Evolutionary conservation across 2,797 vertebrate genomes (phyloP), one percentile per base, ranked within the genome.

Genomic region (Tragelaphus eurycerus): DNA sequence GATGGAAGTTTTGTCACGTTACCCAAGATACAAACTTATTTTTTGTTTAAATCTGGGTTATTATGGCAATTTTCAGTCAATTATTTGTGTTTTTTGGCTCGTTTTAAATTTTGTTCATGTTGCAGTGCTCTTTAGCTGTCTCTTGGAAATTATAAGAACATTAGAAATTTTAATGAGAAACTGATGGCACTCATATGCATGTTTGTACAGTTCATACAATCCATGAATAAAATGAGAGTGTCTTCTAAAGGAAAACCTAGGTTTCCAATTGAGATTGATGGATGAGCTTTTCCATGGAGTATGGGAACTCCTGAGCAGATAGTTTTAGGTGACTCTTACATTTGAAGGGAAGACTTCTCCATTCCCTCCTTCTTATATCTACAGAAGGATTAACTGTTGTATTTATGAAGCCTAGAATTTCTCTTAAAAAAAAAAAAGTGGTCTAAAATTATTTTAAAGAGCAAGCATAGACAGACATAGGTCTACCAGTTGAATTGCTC

Each of bases 1-100:
- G 50, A 85, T 94, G 81, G 94, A 57, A 71, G 38, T 85, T 94
- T 87, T 90, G 76, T 92, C 79, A 78, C 71, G 52, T 95, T 94
- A 86, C 84, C 76, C 93, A 95, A 95, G 76, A 94, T 60, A 46
- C 38, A 96, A 12, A 79, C 48, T 86, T 95, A 87, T 50, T 96
- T 55, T 85, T 60, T 94, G 82, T 95, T 96, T 87, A 92, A 86
- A 43, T 86, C 62, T 95, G 54, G n/a, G 21, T 95, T 54, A 29
- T 94, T 86, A 93, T 14, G 71, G 81, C 55, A 91, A 7, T 83
- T 88, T 96, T 94, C 84, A 84, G 71, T 92, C 82, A 54, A 97
- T 93, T 84, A 48, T 31, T 95, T 96, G 83, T 95, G 96, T 97
- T 94, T 95, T 43, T 94, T 95, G 86, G 60, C 57, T 85, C 95